Evolutionary conservation across 2,888 invertebrate genomes (phyloP), one percentile per base, ranked within the genome.

Genomic region (Troilus luridus): DNA sequence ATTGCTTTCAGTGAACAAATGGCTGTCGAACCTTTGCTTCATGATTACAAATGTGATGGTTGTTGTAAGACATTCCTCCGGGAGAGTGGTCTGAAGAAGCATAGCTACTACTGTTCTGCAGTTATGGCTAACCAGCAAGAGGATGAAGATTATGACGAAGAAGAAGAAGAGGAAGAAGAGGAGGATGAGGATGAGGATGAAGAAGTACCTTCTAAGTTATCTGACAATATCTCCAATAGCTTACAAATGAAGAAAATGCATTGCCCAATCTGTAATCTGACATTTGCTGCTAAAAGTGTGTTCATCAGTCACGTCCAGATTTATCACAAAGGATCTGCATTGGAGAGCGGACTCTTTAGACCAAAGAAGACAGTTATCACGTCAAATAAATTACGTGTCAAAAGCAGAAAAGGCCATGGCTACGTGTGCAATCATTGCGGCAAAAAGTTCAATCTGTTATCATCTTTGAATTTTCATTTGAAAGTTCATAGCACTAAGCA

Each of bases 371-470:
- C 59, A 56, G 77, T 58, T 77, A 89, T 85, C 54, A 59, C n/a
- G 14, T 24, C 59, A 14, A 88, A 60, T 54, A 77, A 81, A 67
- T 24, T 90, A n/a, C 54, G 90, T 58, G 62, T 81, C 19, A 58
- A 41, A n/a, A 91, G 56, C 58, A 88, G 77, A 19, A 88, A 88
- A 81, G 72, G 60, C 1, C 67, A 90, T 54, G 60, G 88, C 7
- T 91, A 91, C 59, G 91, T 90, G n/a, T 92, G 92, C 58, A 91
- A 91, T 62, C 77, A 92, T 56, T 92, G 92, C 88, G 92, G 92
- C 72, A 92, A 92, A 88, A 91, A 90, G 12, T 92, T 92, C 88
- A 91, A 91, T 72, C 62, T 92, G 11, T 24, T 92, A 19, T 91
- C 91, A 24, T 91, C 92, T 21, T 72, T 92, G 60, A 91, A 92